phyloP scores from a whole-genome alignment of 2,113 vertebrate genomes.

The Heterocephalus glaber region DNA sequence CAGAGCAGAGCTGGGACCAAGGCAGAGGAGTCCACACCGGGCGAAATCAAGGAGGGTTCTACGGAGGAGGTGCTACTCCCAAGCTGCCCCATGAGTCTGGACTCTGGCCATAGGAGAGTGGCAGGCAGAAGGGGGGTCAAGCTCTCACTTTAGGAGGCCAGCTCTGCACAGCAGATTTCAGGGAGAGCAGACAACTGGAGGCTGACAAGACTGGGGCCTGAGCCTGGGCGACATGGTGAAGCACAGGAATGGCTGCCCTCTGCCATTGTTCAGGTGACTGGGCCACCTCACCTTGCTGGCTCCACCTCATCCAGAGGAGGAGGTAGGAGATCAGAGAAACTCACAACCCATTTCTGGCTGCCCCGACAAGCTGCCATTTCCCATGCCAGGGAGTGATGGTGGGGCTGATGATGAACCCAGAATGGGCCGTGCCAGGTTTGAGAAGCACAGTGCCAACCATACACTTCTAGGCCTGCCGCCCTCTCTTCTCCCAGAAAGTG shows the following conservation, averaged over 20 bases:
- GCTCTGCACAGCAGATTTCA: not conserved
- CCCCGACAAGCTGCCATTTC: not conserved
- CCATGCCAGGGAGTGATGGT: not conserved
- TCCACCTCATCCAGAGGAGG: accelerated
- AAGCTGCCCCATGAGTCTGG: not conserved
- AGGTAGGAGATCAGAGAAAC: not conserved
- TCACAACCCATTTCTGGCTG: not conserved
- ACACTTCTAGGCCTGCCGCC: not conserved
- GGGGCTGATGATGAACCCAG: not conserved
- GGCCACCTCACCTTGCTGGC: too few relatives aligned
- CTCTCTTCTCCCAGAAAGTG: not conserved
- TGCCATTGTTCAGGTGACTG: not conserved
- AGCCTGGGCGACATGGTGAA: not conserved
- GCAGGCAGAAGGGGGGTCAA: not conserved
- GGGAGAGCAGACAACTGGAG: not conserved
- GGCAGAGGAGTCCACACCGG: not conserved
- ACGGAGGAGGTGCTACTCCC: not conserved
- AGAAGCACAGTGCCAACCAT: not conserved
- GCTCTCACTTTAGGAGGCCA: not conserved
- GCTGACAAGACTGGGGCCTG: not conserved
- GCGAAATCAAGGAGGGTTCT: not conserved
- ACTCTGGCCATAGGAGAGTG: not conserved
- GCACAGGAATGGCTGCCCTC: not conserved
- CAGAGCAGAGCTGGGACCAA: not conserved
- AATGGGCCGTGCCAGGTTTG: not conserved